Evolutionary conservation across 2,113 vertebrate species (phyloP), one percentile per base, ranked within the genome.

Genomic region (Poecilia latipinna): DNA sequence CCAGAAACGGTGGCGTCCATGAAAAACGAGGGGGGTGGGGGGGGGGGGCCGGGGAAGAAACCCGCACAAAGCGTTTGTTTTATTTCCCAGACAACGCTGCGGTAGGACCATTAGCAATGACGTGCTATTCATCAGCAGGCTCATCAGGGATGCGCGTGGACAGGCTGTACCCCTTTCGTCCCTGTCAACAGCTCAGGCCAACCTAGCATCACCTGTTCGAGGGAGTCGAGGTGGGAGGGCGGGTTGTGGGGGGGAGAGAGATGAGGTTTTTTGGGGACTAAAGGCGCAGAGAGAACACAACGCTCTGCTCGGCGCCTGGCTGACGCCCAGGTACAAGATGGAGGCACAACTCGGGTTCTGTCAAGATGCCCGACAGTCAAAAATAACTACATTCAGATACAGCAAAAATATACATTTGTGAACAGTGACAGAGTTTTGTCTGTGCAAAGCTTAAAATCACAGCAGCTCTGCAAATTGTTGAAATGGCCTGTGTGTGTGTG

Each of bases 131-230:
- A 83, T 89, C 75, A 86, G 69, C 63, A 65, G 68, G 77, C 83
- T 83, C 79, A 83, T 86, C 77, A 61, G 74, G 71, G 74, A 88
- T 84, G 72, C 72, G 15, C 65, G 48, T 75, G 84, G 82, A 89
- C 87, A 88, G 83, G 82, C 82, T 89, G 86, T 90, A 70, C 79
- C 65, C 67, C 64, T 31, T 54, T 77, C 62, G 77, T 86, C 74
- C 72, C 78, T 35, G 72, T 88, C 83, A 87, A 83, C 79, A 81
- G 65, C 87, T 83, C 75, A 61, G 67, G 62, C 28, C 68, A 72
- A 70, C 72, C 77, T 74, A 77, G 68, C 79, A 83, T 82, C 75
- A 82, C 78, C 82, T 67, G 84, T 70, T 82, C 79, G 24, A 81
- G 63, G 39, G 63, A 65, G 69, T 69, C 62, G 80, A 83, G 70